Conservation (phyloP, 2,797 vertebrate species). For the Phoebastria nigripes region DNA sequence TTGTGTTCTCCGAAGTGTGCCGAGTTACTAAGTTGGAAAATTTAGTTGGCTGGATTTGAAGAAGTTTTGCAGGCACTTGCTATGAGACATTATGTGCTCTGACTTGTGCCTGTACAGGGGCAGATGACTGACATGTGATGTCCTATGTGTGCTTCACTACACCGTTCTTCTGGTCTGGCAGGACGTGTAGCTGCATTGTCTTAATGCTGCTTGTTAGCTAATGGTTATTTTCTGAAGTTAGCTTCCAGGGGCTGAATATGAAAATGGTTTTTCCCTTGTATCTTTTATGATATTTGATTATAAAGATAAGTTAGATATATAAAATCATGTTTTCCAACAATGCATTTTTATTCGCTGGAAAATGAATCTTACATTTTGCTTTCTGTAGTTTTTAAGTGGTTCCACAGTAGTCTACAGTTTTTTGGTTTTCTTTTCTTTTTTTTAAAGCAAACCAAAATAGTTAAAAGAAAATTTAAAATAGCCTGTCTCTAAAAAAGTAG, state of each 20-base stretch:
- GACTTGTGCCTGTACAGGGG: background rate
- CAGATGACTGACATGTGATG: background rate
- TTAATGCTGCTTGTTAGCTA: background rate
- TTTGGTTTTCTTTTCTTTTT: background rate
- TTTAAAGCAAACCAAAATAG: background rate
- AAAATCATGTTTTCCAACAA: background rate
- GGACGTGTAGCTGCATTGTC: rapidly evolving
- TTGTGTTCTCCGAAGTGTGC: no score
- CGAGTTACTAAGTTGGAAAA: background rate
- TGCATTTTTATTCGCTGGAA: background rate
- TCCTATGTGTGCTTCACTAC: background rate
- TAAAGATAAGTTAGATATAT: background rate
- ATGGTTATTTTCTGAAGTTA: background rate
- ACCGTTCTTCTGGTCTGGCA: background rate
- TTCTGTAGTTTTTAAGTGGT: background rate
- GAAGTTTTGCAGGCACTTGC: background rate
- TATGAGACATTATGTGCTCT: rapidly evolving
- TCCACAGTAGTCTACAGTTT: background rate
- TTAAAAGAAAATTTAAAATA: background rate
- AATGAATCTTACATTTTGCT: background rate
- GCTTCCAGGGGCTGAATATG: background rate
- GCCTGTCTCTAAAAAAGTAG: background rate
- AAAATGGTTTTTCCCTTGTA: background rate
- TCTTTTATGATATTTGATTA: background rate
- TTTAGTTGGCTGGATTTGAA: background rate